Evolutionary conservation across 2,113 vertebrate species (phyloP).

Genomic region (Salvelinus sp.): DNA sequence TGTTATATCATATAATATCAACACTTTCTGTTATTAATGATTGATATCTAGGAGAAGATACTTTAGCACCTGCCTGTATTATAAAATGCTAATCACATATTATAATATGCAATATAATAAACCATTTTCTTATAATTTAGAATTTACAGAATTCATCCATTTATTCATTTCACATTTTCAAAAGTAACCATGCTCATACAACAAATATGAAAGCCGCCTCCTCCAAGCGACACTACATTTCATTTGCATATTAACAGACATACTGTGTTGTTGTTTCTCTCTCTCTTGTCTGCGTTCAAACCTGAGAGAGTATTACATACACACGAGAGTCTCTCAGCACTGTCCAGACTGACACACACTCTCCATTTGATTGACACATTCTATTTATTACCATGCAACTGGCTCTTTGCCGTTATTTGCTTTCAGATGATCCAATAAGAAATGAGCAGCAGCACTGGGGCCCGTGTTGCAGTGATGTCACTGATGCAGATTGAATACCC

Average conservation of each 20-base stretch:
- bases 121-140: background rate
- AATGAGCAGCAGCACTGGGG: constrained; percentile 26
- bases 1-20: too few relatives aligned
- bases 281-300: constrained; percentile 9
- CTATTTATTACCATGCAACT: constrained; percentile 72
- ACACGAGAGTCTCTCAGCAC: constrained; percentile 53
- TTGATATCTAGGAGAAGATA: background rate
- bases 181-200: background rate
- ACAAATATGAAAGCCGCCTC: background rate
- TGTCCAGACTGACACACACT: constrained; percentile 52
- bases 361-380: constrained; percentile 75
- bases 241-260: constrained; percentile 36
- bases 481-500: constrained; percentile 52
- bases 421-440: constrained; percentile 64
- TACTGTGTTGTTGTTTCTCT: background rate
- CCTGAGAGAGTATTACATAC: constrained; percentile 34
- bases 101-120: background rate
- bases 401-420: constrained; percentile 51
- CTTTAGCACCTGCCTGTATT: background rate
- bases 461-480: constrained; percentile 57
- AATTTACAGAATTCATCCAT: background rate
- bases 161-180: background rate
- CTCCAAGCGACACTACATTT: background rate
- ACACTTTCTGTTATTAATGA: background rate
- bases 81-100: background rate